Percentiles rank a stretch among this genome's conserved stretches.
phyloP scores from a whole-genome alignment of 2,888 invertebrate species.

The Drosophila hawaiiensis region DNA sequence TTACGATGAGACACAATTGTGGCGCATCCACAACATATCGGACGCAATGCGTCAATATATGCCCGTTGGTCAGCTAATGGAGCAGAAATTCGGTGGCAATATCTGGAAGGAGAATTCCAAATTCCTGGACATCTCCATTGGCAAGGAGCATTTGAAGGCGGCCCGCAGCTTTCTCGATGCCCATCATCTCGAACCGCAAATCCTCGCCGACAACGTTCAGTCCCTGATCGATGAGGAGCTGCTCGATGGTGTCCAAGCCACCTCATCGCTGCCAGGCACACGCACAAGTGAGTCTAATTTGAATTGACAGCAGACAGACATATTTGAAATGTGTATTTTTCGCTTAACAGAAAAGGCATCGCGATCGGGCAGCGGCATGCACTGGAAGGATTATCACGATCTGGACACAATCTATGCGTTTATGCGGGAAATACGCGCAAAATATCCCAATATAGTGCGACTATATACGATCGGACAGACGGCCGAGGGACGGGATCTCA shows the following conservation, averaged over 20 bases:
- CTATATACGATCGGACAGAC: conserved; percentile 91
- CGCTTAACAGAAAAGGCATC: conserved; percentile 70
- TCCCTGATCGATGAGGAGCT: conserved; percentile 89
- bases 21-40: conserved; percentile 84
- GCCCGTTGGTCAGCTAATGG: conserved; percentile 73
- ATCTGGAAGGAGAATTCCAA: conserved; percentile 84
- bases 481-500: conserved; percentile 90
- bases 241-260: conserved; percentile 86
- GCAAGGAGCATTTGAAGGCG: conserved; percentile 87
- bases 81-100: conserved; percentile 81
- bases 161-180: conserved; percentile 88
- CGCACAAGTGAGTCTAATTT: conserved; percentile 77
- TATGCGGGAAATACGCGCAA: conserved; percentile 89
- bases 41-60: conserved; percentile 62
- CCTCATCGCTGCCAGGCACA: conserved; percentile 86
- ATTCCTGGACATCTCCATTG: conserved; percentile 89
- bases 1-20: conserved; percentile 81
- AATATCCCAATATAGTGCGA: conserved; percentile 90
- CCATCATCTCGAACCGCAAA: conserved; percentile 88
- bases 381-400: conserved; percentile 92
- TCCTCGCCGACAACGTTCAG: conserved; percentile 91
- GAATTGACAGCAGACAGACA: background rate
- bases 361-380: conserved; percentile 85
- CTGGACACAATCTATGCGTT: conserved; percentile 89
- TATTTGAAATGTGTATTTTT: background rate